Conservation (phyloP, 92 coral and sea anemone species). For the Phymanthus crucifer region DNA sequence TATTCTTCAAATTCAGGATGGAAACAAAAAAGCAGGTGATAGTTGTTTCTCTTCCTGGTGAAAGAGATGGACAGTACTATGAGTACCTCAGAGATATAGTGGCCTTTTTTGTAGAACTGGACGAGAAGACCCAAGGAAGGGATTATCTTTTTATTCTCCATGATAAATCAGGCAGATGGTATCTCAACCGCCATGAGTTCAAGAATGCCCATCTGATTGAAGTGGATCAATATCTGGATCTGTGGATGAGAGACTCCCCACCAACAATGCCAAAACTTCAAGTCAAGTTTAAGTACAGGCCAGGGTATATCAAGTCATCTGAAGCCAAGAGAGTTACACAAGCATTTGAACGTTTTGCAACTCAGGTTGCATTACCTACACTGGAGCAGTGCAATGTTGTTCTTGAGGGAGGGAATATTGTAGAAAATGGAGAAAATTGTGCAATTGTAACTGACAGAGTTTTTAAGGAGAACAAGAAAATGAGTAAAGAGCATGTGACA, state of each 20-base stretch:
- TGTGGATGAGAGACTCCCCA: slow-evolving; percentile 74
- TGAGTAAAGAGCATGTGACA: slow-evolving; percentile 23
- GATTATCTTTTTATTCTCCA: slow-evolving; percentile 60
- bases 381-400: slow-evolving; percentile 34
- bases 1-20: slow-evolving; percentile 6
- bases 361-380: slow-evolving; percentile 40
- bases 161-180: slow-evolving; percentile 45
- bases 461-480: slow-evolving; percentile 54
- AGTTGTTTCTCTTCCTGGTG: slow-evolving; percentile 58
- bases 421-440: slow-evolving; percentile 51
- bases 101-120: slow-evolving; percentile 44
- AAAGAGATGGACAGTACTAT: slow-evolving; percentile 40
- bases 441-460: slow-evolving; percentile 52
- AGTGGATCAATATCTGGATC: slow-evolving; percentile 42
- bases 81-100: slow-evolving; percentile 42
- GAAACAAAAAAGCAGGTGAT: slow-evolving; percentile 44
- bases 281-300: slow-evolving; percentile 50
- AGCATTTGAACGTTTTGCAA: slow-evolving; percentile 43
- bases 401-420: slow-evolving; percentile 63
- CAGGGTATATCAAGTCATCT: slow-evolving; percentile 52
- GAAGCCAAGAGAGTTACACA: slow-evolving; percentile 40
- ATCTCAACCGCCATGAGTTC: slow-evolving; percentile 34
- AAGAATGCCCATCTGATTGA: slow-evolving; percentile 50
- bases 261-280: slow-evolving; percentile 56
- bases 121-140: slow-evolving; percentile 43